Evolutionary conservation across 2,888 invertebrate genomes (phyloP).

Genomic region (Autographa pulchrina): DNA sequence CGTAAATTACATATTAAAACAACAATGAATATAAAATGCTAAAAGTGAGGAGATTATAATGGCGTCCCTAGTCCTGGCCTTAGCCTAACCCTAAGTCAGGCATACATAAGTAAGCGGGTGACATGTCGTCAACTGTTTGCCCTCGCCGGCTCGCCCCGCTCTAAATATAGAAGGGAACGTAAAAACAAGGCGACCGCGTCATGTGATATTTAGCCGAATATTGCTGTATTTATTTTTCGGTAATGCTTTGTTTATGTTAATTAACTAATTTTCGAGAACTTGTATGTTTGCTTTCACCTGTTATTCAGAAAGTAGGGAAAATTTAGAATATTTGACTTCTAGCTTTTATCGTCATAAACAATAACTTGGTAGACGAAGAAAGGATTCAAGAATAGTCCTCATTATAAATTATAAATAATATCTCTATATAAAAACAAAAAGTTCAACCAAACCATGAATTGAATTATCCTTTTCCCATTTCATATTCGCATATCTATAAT

Average conservation of each 20-base stretch:
- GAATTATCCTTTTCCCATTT: background rate
- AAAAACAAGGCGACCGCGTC: constrained; percentile 20
- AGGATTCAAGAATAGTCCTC: too few relatives aligned
- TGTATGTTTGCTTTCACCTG: background rate
- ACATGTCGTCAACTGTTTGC: constrained; percentile 2
- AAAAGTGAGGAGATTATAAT: background rate
- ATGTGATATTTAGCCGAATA: constrained; percentile 5
- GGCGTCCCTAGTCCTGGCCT: background rate
- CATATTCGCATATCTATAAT: background rate
- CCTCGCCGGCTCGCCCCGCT: constrained; percentile 15
- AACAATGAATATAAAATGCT: background rate
- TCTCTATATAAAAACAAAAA: background rate
- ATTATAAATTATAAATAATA: background rate
- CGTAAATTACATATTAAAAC: background rate
- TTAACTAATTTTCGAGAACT: background rate
- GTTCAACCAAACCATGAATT: background rate
- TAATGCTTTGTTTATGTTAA: background rate
- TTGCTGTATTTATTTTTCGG: background rate
- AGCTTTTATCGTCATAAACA: background rate
- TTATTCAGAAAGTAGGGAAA: background rate
- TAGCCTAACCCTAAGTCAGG: background rate
- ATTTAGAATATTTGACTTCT: background rate
- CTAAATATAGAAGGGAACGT: constrained; percentile 29
- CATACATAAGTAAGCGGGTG: constrained; percentile 2
- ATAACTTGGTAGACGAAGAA: background rate